Evolutionary conservation across 2,797 vertebrate genomes (phyloP).

Genomic region (Siniperca undulata): DNA sequence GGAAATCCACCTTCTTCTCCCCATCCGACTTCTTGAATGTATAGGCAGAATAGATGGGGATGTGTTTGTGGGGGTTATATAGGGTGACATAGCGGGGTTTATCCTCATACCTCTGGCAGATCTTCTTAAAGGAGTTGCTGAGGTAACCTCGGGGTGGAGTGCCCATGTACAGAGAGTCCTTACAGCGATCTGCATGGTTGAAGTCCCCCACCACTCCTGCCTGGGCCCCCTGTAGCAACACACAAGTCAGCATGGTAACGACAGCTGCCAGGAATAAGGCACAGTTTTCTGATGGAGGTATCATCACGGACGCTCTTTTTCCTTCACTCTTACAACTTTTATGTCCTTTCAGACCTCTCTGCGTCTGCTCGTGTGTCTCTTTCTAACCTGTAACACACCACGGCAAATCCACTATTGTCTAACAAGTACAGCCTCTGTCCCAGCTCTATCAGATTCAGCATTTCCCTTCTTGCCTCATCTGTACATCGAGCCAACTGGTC

Average conservation of each 20-base stretch:
- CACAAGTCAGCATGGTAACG: slow-evolving; percentile 37
- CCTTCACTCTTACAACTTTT: neutral
- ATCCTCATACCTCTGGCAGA: slow-evolving; percentile 82
- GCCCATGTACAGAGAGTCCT: slow-evolving; percentile 84
- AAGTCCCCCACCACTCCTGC: slow-evolving; percentile 81
- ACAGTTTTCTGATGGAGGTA: neutral
- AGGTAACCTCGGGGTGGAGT: slow-evolving; percentile 82
- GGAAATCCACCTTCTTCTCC: slow-evolving; percentile 83
- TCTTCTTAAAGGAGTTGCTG: slow-evolving; percentile 72
- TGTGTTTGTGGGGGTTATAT: slow-evolving; percentile 76
- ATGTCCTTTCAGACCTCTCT: slow-evolving; percentile 5
- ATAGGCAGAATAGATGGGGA: slow-evolving; percentile 83
- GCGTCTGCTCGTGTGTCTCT: neutral
- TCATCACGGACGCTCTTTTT: slow-evolving; percentile 45
- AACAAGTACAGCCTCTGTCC: slow-evolving; percentile 32
- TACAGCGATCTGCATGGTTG: slow-evolving; percentile 79
- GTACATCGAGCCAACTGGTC: slow-evolving; percentile 32
- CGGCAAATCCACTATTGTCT: slow-evolving; percentile 17
- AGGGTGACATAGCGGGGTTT: slow-evolving; percentile 78
- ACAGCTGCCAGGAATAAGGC: slow-evolving; percentile 25
- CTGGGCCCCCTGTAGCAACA: slow-evolving; percentile 31
- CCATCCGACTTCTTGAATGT: slow-evolving; percentile 84
- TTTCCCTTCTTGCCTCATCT: slow-evolving; percentile 49
- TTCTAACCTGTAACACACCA: slow-evolving; percentile 8
- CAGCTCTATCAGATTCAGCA: slow-evolving; percentile 39